Conservation (phyloP, 2,888 invertebrate genomes). For the Julus scandinavius region DNA sequence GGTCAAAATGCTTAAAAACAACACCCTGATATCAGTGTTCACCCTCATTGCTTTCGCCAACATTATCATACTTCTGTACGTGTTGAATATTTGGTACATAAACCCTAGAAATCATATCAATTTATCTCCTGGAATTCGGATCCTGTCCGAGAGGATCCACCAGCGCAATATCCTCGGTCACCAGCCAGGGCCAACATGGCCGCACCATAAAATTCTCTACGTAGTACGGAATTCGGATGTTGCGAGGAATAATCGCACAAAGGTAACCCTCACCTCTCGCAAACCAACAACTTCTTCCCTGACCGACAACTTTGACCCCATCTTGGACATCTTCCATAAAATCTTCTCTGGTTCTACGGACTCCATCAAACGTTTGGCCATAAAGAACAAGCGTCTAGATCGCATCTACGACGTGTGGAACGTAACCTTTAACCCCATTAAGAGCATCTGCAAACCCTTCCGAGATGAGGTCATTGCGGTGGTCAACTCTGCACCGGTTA, state of each 20-base stretch:
- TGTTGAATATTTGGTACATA: neutral
- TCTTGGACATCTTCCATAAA: slow-evolving; percentile 20
- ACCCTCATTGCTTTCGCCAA: neutral
- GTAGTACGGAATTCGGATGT: neutral
- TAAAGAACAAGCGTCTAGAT: slow-evolving; percentile 52
- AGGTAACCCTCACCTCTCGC: neutral
- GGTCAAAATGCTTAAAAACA: neutral
- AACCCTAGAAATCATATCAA: neutral
- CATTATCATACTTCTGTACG: neutral
- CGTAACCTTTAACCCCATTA: slow-evolving; percentile 72
- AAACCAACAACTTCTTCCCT: neutral
- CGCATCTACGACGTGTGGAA: slow-evolving; percentile 64
- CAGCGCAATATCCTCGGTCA: neutral
- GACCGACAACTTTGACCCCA: neutral
- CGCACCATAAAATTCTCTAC: neutral
- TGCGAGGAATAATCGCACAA: neutral
- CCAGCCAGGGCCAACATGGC: neutral
- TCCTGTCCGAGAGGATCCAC: neutral
- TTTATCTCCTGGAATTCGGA: neutral
- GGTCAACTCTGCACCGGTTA: slow-evolving; percentile 78
- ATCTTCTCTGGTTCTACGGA: neutral
- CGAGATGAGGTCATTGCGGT: slow-evolving; percentile 70
- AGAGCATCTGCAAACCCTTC: slow-evolving; percentile 61
- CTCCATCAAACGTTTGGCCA: slow-evolving; percentile 43
- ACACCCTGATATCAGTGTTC: neutral